Percentiles rank a stretch among this genome's conserved stretches.
phyloP scores from a whole-genome alignment of 2,888 invertebrate species.

The Hecatera dysodea region DNA sequence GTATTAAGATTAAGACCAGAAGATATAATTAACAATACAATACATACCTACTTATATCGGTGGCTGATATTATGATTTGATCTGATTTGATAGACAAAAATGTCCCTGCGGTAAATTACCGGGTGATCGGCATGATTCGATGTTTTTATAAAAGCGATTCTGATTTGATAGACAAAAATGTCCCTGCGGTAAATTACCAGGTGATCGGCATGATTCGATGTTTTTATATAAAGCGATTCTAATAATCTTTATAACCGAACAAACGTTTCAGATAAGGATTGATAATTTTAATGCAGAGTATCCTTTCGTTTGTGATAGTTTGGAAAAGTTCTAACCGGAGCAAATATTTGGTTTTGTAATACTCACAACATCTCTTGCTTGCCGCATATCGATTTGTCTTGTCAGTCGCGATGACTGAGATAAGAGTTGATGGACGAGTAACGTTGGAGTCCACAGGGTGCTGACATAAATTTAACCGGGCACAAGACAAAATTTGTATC shows the following conservation, averaged over 20 bases:
- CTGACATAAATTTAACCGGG: constrained; percentile 84
- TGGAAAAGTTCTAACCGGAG: constrained; percentile 68
- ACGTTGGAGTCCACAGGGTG: constrained; percentile 89
- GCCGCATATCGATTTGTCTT: constrained; percentile 90
- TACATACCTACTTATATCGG: not conserved
- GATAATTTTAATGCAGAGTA: constrained; percentile 14
- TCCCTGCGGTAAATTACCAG: constrained; percentile 35
- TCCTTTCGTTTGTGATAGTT: constrained; percentile 24
- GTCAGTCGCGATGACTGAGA: constrained; percentile 88
- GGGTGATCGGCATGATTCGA: constrained; percentile 25
- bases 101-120: constrained; percentile 32
- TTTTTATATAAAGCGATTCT: constrained; percentile 15
- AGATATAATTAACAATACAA: not conserved
- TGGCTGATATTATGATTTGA: constrained; percentile 10
- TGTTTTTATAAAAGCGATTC: constrained; percentile 14
- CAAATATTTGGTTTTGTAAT: constrained; percentile 80
- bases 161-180: constrained; percentile 12
- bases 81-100: constrained; percentile 16
- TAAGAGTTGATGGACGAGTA: constrained; percentile 89
- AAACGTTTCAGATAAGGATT: constrained; percentile 21
- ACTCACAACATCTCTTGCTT: constrained; percentile 89
- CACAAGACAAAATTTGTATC: constrained; percentile 80
- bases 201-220: constrained; percentile 24
- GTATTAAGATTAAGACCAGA: not conserved
- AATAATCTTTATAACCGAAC: constrained; percentile 18